Base-by-base conservation (phyloP, 2,797 vertebrate species). In the Sebastes nivosus region DNA sequence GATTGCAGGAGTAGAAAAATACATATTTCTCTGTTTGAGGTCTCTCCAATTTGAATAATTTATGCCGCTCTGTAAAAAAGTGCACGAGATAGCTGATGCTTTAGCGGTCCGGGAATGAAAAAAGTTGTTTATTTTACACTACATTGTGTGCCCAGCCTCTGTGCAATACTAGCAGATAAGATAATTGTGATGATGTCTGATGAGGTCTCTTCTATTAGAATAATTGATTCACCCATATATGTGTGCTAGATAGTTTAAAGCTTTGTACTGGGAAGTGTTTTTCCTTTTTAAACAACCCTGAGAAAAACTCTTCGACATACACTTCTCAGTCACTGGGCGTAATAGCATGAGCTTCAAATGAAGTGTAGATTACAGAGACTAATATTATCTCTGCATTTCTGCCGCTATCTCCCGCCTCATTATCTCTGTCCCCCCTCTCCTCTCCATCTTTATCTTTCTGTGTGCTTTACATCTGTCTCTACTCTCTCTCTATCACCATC, bases 11-110 rank as follows among this genome's bases (percentile, higher is more conserved):
- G 42, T 50, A 67, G 68, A 58, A 67, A 85, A 78, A 84, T 32
- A 68, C 76, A 66, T 46, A 77, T 71, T 79, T 86, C 50, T 80
- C 67, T 63, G 69, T 76, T 61, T 87, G 71, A 85, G 64, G 64
- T 84, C 72, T 76, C 64, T 72, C 75, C 67, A 11, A 78, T 84
- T 88, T 90, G 55, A 93, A 91, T 93, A 80, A 92, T 93, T 93
- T 61, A 90, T 91, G 76, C 63, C 4, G 20, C 61, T 72, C 67
- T 73, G 74, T 81, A 71, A 78, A 79, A 85, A 84, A 57, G 57
- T 78, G 60, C 71, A 80, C 7, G 18, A 74, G 59, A 88, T 81
- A 67, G 82, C 69, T 59, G 38, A 79, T 70, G 66, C 72, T 82
- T 83, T 68, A 59, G 64, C 55, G 1, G 57, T 46, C 25, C 1